Conservation (phyloP, 2,888 invertebrate genomes). For the Branchipolynoe longqiensis region DNA sequence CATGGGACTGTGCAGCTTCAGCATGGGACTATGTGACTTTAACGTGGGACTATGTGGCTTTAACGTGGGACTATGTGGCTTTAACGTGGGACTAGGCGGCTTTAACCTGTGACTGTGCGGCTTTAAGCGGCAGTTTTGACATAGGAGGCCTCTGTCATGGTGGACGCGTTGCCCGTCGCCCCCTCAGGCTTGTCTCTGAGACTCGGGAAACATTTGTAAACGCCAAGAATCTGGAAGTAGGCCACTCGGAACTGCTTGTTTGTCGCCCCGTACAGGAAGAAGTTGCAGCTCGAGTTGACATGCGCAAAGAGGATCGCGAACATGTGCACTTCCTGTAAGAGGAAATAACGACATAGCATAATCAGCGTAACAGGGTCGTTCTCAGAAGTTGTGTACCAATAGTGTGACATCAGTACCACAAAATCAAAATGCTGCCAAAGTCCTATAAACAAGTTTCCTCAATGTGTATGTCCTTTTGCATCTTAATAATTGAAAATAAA, state of each 20-base stretch:
- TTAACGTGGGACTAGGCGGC: background rate
- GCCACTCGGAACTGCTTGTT: constrained; percentile 53
- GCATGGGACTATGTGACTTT: too few relatives aligned
- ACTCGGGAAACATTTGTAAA: constrained; percentile 49
- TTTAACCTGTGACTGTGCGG: background rate
- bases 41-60: too few relatives aligned
- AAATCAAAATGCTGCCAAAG: too few relatives aligned
- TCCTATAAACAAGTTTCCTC: too few relatives aligned
- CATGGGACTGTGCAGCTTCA: background rate
- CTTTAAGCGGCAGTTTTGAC: background rate
- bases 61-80: too few relatives aligned
- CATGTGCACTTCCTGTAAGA: constrained; percentile 58
- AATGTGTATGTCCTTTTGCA: too few relatives aligned
- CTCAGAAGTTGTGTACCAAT: too few relatives aligned
- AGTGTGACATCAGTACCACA: too few relatives aligned
- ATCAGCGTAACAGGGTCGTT: too few relatives aligned
- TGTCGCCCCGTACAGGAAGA: constrained; percentile 51
- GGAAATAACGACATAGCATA: too few relatives aligned
- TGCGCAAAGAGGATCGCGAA: constrained; percentile 60
- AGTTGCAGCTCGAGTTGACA: constrained; percentile 59
- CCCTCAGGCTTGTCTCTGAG: background rate
- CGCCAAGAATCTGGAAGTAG: constrained; percentile 29
- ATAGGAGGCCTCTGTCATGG: constrained; percentile 3
- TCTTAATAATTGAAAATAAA: too few relatives aligned
- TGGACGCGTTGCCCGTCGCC: background rate